Evolutionary conservation across 1,140 invertebrate species (phyloP).

Genomic region (Lasioglossum baleicum): DNA sequence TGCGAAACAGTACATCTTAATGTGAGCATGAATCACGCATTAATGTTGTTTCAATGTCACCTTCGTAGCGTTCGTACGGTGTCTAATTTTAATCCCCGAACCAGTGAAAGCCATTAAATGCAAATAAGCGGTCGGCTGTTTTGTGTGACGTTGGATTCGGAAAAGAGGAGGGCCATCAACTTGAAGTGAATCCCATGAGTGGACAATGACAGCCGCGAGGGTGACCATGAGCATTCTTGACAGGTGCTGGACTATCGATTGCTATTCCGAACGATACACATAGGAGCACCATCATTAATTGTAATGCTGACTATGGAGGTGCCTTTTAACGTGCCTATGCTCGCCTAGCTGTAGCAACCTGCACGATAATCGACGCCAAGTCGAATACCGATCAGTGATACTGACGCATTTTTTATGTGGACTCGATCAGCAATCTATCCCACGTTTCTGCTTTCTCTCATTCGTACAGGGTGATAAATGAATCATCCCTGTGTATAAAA

Average conservation of each 20-base stretch:
- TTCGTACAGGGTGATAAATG: too few species aligned
- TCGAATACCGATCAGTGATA: conserved; percentile 67
- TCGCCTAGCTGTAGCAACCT: conserved; percentile 33
- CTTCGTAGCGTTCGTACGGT: background rate
- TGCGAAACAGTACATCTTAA: background rate
- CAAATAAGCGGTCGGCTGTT: conserved; percentile 20
- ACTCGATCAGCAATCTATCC: background rate
- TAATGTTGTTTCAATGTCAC: background rate
- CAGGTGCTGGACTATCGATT: conserved; percentile 69
- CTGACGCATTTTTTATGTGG: conserved; percentile 37
- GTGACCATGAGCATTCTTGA: conserved; percentile 65
- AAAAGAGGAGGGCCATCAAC: conserved; percentile 14
- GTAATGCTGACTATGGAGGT: conserved; percentile 67
- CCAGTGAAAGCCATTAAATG: conserved; percentile 35
- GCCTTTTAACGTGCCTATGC: conserved; percentile 63
- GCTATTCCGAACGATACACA: conserved; percentile 64
- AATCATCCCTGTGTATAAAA: too few species aligned
- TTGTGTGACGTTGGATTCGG: conserved; percentile 7
- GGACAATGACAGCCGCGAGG: conserved; percentile 24
- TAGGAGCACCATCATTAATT: conserved; percentile 69
- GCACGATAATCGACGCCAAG: conserved; percentile 64
- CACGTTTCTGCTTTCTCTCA: conserved; percentile 1
- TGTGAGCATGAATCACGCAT: background rate
- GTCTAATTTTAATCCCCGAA: conserved; percentile 24
- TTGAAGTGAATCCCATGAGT: conserved; percentile 25